These are phyloP conservation scores for Harpagifer antarcticus DNA, from an alignment of 2,797 vertebrate genomes.

Conservation along the genomic window DNA sequence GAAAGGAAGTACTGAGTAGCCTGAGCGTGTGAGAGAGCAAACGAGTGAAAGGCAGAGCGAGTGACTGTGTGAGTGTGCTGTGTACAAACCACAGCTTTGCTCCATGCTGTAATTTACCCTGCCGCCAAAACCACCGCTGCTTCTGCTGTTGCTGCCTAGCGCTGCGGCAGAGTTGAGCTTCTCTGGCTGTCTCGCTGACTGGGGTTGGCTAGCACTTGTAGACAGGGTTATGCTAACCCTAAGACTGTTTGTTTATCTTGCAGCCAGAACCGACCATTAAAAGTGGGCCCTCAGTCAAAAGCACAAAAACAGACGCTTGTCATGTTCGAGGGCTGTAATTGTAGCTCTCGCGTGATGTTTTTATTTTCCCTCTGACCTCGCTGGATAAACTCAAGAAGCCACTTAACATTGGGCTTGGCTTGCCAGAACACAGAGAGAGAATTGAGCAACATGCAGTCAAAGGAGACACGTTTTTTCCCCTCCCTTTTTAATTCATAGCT, in stretches of 20 bases:
- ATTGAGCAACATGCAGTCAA: conserved; percentile 72
- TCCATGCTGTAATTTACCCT: conserved; percentile 86
- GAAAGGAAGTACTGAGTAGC: conserved; percentile 25
- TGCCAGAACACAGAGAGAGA: conserved; percentile 79
- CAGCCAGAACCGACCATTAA: conserved; percentile 84
- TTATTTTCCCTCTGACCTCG: conserved; percentile 89
- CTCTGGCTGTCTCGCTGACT: conserved; percentile 69
- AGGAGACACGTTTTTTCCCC: conserved; percentile 58
- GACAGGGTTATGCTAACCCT: conserved; percentile 80
- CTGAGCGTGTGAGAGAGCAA: conserved; percentile 44
- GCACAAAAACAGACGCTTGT: conserved; percentile 87
- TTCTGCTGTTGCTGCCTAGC: conserved; percentile 72
- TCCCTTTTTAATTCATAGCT: conserved; percentile 67
- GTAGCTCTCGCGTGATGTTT: conserved; percentile 86
- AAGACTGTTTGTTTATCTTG: conserved; percentile 86
- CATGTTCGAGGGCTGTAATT: conserved; percentile 88
- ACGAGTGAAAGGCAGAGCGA: conserved; percentile 70
- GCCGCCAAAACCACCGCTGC: conserved; percentile 85
- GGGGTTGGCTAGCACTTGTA: conserved; percentile 62
- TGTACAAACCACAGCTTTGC: conserved; percentile 86
- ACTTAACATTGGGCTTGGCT: conserved; percentile 84
- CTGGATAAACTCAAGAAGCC: conserved; percentile 88
- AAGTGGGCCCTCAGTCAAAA: conserved; percentile 83
- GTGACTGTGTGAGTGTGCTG: conserved; percentile 74
- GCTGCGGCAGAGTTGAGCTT: conserved; percentile 65